Evolutionary conservation across 2,797 vertebrate genomes (phyloP), one percentile per base, ranked within the genome.

Genomic region (Parauchenoglanis punctatus): DNA sequence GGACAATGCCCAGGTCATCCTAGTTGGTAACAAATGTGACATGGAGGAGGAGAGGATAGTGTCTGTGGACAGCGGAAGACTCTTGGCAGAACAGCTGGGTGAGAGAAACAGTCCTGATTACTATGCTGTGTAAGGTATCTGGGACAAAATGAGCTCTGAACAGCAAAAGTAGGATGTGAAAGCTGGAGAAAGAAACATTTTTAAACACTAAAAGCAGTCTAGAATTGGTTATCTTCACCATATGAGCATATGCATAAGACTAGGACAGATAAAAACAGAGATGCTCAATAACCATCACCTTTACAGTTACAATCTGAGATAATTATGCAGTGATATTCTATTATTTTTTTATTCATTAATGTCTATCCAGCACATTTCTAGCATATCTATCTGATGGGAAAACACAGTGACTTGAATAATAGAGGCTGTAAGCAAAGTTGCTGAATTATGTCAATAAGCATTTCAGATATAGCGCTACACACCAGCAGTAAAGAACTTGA

Each of bases 1-100:
- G 98, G 98, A 99, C 92, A 99, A 99, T 86, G 97, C 98, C 76
- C 98, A 99, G 94, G 98, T 99, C 93, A 97, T 99, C 93, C 94
- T 99, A 91, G 98, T 97, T 17, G 98, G 96, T 73, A 99, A 99
- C 94, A 99, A 99, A 92, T 98, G 97, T 91, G 98, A 99, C 91
- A 99, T 99, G 98, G 98, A 99, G 87, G 98, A 99, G 72, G 98
- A 99, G 92, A 94, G 98, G 58, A 97, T 99, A 85, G 94, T 99
- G 88, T 97, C 97, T 1, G 95, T 97, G 40, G 97, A 98, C 90
- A 97, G 96, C 86, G 98, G 98, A 86, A 96, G 97, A 90, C 96
- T 97, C 91, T 95, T 99, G 94, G 98, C 98, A 83, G 98, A 99
- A 85, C 98, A 99, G 92, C 95, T 99, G 88, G 98, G 98, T 99